These are phyloP conservation scores for Aporrectodea caliginosa DNA, from an alignment of 1,140 invertebrate species.

Conservation along the genomic window DNA sequence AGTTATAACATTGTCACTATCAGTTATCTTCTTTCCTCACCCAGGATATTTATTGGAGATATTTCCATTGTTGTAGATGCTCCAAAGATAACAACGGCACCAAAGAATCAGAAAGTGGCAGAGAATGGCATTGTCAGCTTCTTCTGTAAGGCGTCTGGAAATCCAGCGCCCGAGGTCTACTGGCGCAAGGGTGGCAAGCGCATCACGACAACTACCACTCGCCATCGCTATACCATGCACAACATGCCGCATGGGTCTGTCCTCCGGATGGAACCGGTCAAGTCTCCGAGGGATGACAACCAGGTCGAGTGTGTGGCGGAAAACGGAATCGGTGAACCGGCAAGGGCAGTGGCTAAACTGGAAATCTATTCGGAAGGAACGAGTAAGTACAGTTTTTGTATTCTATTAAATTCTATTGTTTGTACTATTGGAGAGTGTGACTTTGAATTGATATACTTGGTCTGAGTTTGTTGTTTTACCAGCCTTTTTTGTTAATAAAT, in stretches of 20 bases:
- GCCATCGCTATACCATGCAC: constrained; percentile 55
- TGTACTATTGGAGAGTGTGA: too few species aligned
- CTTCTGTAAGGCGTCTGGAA: constrained; percentile 88
- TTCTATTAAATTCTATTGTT: too few species aligned
- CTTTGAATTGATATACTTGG: too few species aligned
- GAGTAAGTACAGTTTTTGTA: too few species aligned
- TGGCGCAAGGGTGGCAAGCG: constrained; percentile 86
- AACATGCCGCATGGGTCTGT: constrained; percentile 69
- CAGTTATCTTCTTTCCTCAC: too few species aligned
- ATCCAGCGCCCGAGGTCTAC: constrained; percentile 78
- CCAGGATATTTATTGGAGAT: too few species aligned
- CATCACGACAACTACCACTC: constrained; percentile 62
- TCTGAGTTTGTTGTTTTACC: too few species aligned
- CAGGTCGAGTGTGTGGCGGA: constrained; percentile 45
- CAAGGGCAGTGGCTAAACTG: constrained; percentile 79
- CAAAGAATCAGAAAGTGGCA: constrained; percentile 62
- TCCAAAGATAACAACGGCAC: too few species aligned
- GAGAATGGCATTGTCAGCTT: constrained; percentile 88
- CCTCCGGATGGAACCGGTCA: constrained; percentile 86
- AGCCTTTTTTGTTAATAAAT: too few species aligned
- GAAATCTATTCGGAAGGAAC: constrained; percentile 76
- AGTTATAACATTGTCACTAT: too few species aligned
- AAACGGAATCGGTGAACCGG: constrained; percentile 71
- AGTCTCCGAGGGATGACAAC: constrained; percentile 74
- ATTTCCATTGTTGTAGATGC: too few species aligned